Evolutionary conservation across 2,888 invertebrate species (phyloP).

Genomic region (Cephus spinipes): DNA sequence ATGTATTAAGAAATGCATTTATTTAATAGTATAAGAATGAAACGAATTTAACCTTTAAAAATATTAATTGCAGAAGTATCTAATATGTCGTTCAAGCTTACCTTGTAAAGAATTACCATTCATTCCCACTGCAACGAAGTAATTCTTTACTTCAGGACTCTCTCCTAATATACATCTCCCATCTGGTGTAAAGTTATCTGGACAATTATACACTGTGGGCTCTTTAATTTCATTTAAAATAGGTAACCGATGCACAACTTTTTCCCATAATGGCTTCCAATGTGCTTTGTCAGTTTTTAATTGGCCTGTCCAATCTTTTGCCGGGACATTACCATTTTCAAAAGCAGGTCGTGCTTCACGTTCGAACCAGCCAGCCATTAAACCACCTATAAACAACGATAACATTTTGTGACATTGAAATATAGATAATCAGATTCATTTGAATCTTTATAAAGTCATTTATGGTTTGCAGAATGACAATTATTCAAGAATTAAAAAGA

Average conservation of each 20-base stretch:
- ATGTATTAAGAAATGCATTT: conserved; percentile 5
- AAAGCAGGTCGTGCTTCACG: conserved; percentile 75
- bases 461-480: neutral
- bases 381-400: conserved; percentile 55
- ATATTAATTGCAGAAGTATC: neutral
- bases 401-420: neutral
- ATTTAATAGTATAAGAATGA: conserved; percentile 4
- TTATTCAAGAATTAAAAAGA: conserved; percentile 6
- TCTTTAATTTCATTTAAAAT: conserved; percentile 68
- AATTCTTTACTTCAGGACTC: conserved; percentile 76
- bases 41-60: conserved; percentile 5
- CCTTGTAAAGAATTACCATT: conserved; percentile 76
- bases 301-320: conserved; percentile 68
- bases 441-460: neutral
- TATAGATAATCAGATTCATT: too few species aligned
- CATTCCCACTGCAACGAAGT: conserved; percentile 81
- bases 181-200: conserved; percentile 80
- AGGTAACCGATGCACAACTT: conserved; percentile 71
- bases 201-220: conserved; percentile 72
- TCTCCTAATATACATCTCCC: conserved; percentile 78
- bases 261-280: conserved; percentile 71
- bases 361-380: conserved; percentile 78
- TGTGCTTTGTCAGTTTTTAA: conserved; percentile 73
- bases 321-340: conserved; percentile 64
- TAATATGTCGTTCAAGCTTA: conserved; percentile 15